A percentile compares a stretch with the other conserved stretches of the same genome.
phyloP scores from a whole-genome alignment of 1,140 invertebrate genomes.

The Lethrus apterus region DNA sequence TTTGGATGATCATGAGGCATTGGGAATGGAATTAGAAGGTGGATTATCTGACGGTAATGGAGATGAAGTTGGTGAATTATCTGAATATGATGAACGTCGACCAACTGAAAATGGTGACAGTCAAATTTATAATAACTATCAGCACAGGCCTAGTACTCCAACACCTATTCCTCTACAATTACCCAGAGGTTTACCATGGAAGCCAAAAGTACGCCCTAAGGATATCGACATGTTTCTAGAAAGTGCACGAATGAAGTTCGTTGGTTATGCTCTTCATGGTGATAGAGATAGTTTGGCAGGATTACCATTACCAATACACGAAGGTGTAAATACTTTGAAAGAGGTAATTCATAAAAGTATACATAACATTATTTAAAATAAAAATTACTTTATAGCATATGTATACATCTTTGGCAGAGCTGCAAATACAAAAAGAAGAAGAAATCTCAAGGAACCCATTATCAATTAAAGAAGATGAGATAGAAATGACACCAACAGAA shows the following conservation, averaged over 20 bases:
- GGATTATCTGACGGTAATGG: conserved; percentile 42
- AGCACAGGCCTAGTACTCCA: conserved; percentile 43
- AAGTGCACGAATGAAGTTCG: conserved; percentile 87
- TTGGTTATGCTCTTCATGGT: conserved; percentile 82
- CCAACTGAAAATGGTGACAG: conserved; percentile 45
- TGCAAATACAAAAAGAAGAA: conserved; percentile 77
- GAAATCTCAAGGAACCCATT: conserved; percentile 71
- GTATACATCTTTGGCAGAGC: conserved; percentile 74
- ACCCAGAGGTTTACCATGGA: conserved; percentile 73
- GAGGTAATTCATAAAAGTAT: too few relatives aligned
- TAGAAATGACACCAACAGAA: conserved; percentile 75
- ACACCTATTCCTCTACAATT: conserved; percentile 32
- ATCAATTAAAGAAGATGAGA: conserved; percentile 64
- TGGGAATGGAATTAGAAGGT: conserved; percentile 62
- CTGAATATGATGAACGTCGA: conserved; percentile 44
- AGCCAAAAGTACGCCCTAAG: conserved; percentile 91
- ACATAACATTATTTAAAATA: too few relatives aligned
- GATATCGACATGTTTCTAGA: conserved; percentile 90
- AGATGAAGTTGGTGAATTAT: conserved; percentile 42
- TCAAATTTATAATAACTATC: conserved; percentile 30
- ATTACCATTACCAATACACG: conserved; percentile 89
- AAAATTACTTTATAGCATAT: conserved; percentile 54
- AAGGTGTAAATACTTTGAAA: conserved; percentile 86
- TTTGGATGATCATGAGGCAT: conserved; percentile 73
- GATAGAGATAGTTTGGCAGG: conserved; percentile 84